Conservation (phyloP, 2,888 invertebrate genomes). For the Dryadula phaetusa region DNA sequence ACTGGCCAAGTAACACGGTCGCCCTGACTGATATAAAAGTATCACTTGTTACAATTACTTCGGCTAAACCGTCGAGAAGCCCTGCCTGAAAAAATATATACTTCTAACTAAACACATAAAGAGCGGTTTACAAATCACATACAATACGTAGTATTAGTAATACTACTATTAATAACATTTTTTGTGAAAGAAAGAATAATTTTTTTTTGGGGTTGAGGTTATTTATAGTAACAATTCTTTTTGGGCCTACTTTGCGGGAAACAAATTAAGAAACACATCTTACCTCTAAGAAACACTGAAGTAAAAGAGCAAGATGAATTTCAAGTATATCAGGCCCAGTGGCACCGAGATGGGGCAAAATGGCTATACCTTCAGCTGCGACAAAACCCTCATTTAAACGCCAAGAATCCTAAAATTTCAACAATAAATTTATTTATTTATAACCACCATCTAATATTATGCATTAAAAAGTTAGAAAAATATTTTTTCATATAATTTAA, state of each 20-base stretch:
- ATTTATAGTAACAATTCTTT: no score
- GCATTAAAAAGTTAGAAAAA: no score
- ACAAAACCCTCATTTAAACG: conserved; percentile 96
- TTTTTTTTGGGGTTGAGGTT: no score
- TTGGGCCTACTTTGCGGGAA: no score
- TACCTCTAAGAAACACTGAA: conserved; percentile 94
- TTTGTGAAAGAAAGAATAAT: no score
- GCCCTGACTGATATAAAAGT: conserved; percentile 95
- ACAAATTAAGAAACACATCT: no score
- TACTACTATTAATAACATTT: no score
- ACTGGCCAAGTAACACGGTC: conserved; percentile 94
- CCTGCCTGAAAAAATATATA: conserved; percentile 82
- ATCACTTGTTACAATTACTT: conserved; percentile 95
- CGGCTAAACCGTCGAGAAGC: conserved; percentile 93
- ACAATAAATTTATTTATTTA: not conserved
- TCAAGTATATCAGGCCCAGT: conserved; percentile 95
- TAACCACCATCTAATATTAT: no score
- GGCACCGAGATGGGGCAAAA: conserved; percentile 93
- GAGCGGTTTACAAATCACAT: not conserved
- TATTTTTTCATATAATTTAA: no score
- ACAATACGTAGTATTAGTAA: no score
- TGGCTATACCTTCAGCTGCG: conserved; percentile 94
- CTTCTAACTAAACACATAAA: not conserved
- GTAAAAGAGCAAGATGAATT: conserved; percentile 94
- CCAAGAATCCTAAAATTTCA: conserved; percentile 88